Conservation (phyloP, 1,140 invertebrate genomes). For the Arctopsyche grandis region DNA sequence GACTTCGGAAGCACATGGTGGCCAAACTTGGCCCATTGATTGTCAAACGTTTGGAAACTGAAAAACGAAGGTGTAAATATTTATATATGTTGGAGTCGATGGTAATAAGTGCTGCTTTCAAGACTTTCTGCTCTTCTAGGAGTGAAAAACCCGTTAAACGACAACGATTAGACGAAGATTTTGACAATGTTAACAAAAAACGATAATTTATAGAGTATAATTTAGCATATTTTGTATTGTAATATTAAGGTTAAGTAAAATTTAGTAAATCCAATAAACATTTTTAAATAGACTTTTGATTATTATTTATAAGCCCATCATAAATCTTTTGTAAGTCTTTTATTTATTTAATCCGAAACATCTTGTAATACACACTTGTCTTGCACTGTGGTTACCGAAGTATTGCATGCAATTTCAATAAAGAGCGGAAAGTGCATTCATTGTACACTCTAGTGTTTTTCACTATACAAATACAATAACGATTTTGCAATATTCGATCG, state of each 20-base stretch:
- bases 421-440: constrained; percentile 19
- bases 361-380: neutral
- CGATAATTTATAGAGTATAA: too few relatives aligned
- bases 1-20: neutral
- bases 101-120: too few relatives aligned
- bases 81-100: neutral
- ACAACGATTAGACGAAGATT: too few relatives aligned
- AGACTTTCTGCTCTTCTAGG: too few relatives aligned
- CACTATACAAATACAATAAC: neutral
- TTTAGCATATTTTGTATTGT: too few relatives aligned
- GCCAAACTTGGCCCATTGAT: neutral
- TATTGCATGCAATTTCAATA: constrained; percentile 27
- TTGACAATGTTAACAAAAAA: too few relatives aligned
- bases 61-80: neutral
- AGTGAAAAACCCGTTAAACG: too few relatives aligned
- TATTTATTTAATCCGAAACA: neutral
- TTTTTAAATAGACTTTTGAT: too few relatives aligned
- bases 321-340: too few relatives aligned
- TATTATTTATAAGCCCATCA: too few relatives aligned
- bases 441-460: neutral
- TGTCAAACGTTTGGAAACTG: neutral
- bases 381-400: neutral
- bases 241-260: too few relatives aligned
- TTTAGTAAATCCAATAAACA: too few relatives aligned
- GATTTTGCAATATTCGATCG: constrained; percentile 5